Percentiles rank a stretch among this genome's conserved stretches.
These are phyloP conservation scores for Oryzias dopingdopingensis DNA, from an alignment of 2,797 vertebrate genomes.

Conservation along the genomic window DNA sequence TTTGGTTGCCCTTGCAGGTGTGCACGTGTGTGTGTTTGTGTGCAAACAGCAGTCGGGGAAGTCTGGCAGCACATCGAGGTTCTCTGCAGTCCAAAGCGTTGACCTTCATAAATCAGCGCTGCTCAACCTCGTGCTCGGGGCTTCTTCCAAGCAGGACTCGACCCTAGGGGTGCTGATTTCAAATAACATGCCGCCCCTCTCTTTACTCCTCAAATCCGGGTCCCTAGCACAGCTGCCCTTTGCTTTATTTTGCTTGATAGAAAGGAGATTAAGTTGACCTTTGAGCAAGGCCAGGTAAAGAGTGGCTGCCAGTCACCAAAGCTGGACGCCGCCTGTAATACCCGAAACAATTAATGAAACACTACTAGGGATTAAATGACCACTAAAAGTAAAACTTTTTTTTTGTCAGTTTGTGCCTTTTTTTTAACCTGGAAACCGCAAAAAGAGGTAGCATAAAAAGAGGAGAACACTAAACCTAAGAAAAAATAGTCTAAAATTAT, in stretches of 20 bases:
- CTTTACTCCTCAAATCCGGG: constrained; percentile 11
- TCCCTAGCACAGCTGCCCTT: constrained; percentile 9
- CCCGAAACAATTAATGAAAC: too few species aligned
- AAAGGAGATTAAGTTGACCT: constrained; percentile 55
- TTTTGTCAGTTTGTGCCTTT: too few species aligned
- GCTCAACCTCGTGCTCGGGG: constrained; percentile 46
- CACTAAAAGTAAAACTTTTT: too few species aligned
- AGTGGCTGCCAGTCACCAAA: constrained; percentile 50
- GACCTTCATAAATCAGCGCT: constrained; percentile 61
- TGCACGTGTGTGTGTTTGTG: constrained; percentile 3
- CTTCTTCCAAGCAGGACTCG: constrained; percentile 47
- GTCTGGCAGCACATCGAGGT: constrained; percentile 26
- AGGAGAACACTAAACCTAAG: too few species aligned
- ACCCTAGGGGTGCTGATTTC: constrained; percentile 21
- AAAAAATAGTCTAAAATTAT: too few species aligned
- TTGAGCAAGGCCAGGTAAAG: constrained; percentile 52
- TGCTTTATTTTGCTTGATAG: constrained; percentile 29
- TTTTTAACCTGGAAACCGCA: too few species aligned
- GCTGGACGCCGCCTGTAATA: constrained; percentile 3
- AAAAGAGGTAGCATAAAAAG: too few species aligned
- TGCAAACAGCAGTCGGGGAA: constrained; percentile 5
- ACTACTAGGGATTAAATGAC: too few species aligned
- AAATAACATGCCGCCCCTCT: constrained; percentile 9
- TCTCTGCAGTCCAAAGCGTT: constrained; percentile 38
- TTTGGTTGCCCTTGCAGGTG: background rate